Percentiles rank a stretch among this genome's conserved stretches.
phyloP scores from a whole-genome alignment of 2,888 invertebrate genomes.

The Xanthorhoe designata region DNA sequence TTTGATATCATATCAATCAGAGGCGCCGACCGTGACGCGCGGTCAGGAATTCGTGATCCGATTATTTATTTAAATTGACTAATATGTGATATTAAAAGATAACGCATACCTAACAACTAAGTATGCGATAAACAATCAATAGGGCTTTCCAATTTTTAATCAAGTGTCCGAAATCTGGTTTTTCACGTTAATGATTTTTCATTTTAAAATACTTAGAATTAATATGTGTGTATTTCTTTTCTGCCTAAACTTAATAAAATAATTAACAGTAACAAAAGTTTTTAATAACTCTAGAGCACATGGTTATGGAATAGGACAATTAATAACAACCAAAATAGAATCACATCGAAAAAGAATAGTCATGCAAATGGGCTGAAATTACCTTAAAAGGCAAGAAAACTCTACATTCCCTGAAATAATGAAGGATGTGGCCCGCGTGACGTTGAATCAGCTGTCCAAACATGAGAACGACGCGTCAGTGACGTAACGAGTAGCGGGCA shows the following conservation, averaged over 20 bases:
- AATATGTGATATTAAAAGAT: neutral
- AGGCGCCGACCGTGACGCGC: conserved; percentile 20
- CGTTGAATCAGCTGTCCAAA: conserved; percentile 62
- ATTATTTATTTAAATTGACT: neutral
- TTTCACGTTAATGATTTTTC: too few relatives aligned
- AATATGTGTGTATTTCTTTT: too few relatives aligned
- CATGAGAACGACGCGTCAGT: conserved; percentile 47
- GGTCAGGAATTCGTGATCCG: neutral
- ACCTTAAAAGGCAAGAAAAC: conserved; percentile 19
- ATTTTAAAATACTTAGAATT: too few relatives aligned
- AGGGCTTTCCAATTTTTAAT: too few relatives aligned
- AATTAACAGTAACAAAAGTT: too few relatives aligned
- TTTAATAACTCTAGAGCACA: too few relatives aligned
- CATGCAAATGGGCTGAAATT: conserved; percentile 13
- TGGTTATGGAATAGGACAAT: too few relatives aligned
- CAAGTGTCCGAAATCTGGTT: too few relatives aligned
- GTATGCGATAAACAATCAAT: neutral
- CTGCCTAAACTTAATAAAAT: too few relatives aligned
- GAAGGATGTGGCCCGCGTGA: conserved; percentile 46
- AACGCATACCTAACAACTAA: neutral
- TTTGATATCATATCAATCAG: conserved; percentile 26
- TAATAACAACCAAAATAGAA: neutral
- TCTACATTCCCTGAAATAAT: conserved; percentile 40
- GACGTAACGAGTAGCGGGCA: conserved; percentile 52
- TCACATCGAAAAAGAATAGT: conserved; percentile 14